These are phyloP conservation scores for Eledone cirrhosa DNA, from an alignment of 2,888 invertebrate genomes.

Conservation along the genomic window DNA sequence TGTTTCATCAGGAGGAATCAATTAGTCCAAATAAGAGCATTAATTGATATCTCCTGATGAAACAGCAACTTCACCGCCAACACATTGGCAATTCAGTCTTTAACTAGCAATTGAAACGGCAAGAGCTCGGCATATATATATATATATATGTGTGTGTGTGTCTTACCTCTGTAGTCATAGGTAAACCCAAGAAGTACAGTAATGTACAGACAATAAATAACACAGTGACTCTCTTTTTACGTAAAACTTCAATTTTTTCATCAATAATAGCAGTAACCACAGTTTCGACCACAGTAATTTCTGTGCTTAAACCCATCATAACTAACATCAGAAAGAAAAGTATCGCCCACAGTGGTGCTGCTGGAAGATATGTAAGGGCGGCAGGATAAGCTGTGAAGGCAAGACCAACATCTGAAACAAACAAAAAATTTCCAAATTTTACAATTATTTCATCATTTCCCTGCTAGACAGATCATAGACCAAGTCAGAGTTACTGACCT, in stretches of 20 bases:
- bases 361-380: slow-evolving; percentile 51
- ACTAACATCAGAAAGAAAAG: slow-evolving; percentile 58
- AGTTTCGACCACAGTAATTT: slow-evolving; percentile 51
- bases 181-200: slow-evolving; percentile 77
- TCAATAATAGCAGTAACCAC: slow-evolving; percentile 53
- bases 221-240: slow-evolving; percentile 65
- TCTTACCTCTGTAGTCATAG: slow-evolving; percentile 75
- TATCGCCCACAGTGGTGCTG: slow-evolving; percentile 56
- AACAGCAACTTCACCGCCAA: too few relatives aligned
- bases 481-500: too few relatives aligned
- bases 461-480: too few relatives aligned
- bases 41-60: too few relatives aligned
- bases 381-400: slow-evolving; percentile 57
- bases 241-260: slow-evolving; percentile 42
- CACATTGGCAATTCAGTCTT: too few relatives aligned
- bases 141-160: not conserved
- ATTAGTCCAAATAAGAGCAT: too few relatives aligned
- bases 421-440: not conserved
- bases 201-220: slow-evolving; percentile 75
- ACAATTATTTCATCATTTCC: too few relatives aligned
- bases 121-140: too few relatives aligned
- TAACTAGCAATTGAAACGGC: too few relatives aligned
- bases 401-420: slow-evolving; percentile 53
- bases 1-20: too few relatives aligned
- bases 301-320: slow-evolving; percentile 55